Percentiles rank a stretch among this genome's conserved stretches.
Conservation (phyloP, 2,113 vertebrate genomes). For the Lophura nycthemera region DNA sequence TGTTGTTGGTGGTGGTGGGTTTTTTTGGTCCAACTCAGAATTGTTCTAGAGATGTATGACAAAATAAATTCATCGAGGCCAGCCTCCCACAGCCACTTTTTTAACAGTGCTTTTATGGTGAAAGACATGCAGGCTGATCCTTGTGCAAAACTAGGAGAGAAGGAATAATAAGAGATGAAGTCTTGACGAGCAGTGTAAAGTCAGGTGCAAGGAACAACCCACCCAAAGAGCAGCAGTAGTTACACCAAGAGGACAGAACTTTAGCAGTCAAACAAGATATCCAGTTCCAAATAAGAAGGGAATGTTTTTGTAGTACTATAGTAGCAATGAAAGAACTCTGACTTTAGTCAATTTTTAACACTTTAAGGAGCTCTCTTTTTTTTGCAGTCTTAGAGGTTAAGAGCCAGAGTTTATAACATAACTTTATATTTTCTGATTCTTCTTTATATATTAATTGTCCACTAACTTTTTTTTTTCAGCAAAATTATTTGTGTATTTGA, state of each 20-base stretch:
- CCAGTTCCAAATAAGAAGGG: background rate
- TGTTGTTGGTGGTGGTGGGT: no score
- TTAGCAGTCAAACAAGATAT: background rate
- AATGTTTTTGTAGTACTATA: background rate
- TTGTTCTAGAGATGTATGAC: background rate
- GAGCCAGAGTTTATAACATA: background rate
- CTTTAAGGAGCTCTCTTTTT: background rate
- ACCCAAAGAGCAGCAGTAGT: background rate
- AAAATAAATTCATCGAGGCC: background rate
- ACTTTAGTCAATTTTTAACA: background rate
- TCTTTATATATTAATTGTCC: background rate
- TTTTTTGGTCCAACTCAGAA: background rate
- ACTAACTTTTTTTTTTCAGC: background rate
- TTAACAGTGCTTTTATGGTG: background rate
- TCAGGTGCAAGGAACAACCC: background rate
- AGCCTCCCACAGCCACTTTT: background rate
- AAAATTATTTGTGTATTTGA: background rate
- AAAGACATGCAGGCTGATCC: background rate
- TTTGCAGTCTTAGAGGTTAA: background rate
- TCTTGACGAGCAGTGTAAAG: background rate
- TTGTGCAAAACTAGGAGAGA: background rate
- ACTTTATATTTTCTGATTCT: background rate
- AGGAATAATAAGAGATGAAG: fast-evolving
- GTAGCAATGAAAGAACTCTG: background rate
- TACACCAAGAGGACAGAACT: background rate